phyloP scores from a whole-genome alignment of 2,797 vertebrate species.

The Pachyuromys duprasi region DNA sequence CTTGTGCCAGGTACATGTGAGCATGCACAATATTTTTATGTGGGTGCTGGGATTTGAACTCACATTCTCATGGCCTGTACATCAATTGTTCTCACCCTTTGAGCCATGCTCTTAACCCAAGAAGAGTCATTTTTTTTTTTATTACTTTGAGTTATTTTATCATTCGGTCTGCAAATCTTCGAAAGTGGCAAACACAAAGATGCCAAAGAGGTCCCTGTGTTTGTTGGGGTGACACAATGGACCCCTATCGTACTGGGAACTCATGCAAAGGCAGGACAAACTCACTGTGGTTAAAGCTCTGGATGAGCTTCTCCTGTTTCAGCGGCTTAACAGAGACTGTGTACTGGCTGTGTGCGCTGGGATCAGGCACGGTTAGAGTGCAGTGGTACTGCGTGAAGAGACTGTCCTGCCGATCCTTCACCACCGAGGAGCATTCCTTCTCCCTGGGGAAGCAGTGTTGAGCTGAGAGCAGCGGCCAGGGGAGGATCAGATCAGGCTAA shows the following conservation, averaged over 20 bases:
- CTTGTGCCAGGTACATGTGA: background rate
- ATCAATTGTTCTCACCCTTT: background rate
- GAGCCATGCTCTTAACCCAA: background rate
- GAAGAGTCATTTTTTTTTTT: background rate
- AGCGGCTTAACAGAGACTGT: slow-evolving; percentile 78
- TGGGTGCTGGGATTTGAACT: background rate
- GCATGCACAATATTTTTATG: background rate
- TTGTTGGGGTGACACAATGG: rapidly evolving
- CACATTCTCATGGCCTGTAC: too few relatives aligned
- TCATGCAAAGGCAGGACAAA: background rate
- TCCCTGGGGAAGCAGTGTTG: slow-evolving; percentile 78
- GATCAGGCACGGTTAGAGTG: slow-evolving; percentile 73
- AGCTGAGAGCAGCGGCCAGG: background rate
- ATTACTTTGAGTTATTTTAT: background rate
- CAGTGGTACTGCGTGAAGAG: slow-evolving; percentile 81
- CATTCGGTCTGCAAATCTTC: too few relatives aligned
- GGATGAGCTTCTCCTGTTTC: slow-evolving; percentile 68
- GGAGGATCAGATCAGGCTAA: too few relatives aligned
- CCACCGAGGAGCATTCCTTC: slow-evolving; percentile 81
- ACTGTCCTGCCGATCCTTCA: background rate
- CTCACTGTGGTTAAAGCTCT: slow-evolving; percentile 84
- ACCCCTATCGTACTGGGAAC: rapidly evolving
- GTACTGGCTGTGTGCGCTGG: slow-evolving; percentile 70
- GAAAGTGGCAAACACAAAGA: background rate
- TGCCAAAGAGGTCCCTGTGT: rapidly evolving